Base-by-base conservation (phyloP, 1,140 invertebrate species). In the Scaptomyza pallida region DNA sequence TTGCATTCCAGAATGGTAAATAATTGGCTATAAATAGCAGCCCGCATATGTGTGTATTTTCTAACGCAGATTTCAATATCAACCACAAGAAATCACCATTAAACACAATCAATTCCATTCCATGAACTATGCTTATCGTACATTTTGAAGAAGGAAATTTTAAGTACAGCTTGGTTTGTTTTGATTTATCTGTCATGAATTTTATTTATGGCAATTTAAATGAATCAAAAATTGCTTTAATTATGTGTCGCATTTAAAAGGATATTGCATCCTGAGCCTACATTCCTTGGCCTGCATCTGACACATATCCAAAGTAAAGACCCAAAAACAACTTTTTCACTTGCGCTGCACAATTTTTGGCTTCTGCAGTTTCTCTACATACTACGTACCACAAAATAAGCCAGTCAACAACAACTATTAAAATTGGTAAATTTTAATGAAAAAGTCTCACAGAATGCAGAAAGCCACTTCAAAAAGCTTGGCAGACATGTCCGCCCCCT, bases 351-450 rank as follows among this genome's bases (percentile, higher is more conserved):
- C 6, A 78, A 78, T 61, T 74, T 74, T 55, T 1, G 16, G 67
- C 61, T 67, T 65, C 45, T 30, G 12, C 48, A 37, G n/a, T 48
- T 63, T 62, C 16, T 50, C n/a, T 26, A 23, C 21, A 19, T 26
- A 26, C 1, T 26, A 26, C 0, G n/a, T n/a, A n/a, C n/a, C n/a
- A n/a, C n/a, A n/a, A n/a, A n/a, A 48, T 21, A 62, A 56, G 52
- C 35, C 17, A 26, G 41, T 35, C 44, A 52, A 44, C 56, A 71
- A 75, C 60, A 78, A 78, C 78, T 89, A 88, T 88, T 78, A 70
- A 64, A 54, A 71, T 63, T 67, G 67, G 68, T 73, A 60, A 82
- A 72, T 89, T 88, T 82, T 89, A 88, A 88, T 88, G 82, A 88
- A 88, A 88, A 88, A 82, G n/a, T 88, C 83, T 78, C 23, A 55